Evolutionary conservation across 2,888 invertebrate genomes (phyloP).

Genomic region (Cerceris rybyensis): DNA sequence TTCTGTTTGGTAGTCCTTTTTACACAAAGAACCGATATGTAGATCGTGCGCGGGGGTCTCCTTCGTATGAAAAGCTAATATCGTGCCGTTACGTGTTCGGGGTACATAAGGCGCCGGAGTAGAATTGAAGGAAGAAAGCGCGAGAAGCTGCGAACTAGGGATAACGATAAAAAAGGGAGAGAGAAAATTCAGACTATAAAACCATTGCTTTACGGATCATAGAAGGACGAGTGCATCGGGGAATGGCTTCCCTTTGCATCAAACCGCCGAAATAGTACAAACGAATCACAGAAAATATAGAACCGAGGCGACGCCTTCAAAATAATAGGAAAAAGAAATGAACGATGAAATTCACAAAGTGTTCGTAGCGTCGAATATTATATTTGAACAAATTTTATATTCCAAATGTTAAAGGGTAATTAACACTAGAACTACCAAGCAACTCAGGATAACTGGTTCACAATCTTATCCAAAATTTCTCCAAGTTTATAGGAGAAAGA

Average conservation of each 20-base stretch:
- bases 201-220: slow-evolving; percentile 70
- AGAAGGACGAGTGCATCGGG: slow-evolving; percentile 57
- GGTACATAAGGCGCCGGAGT: slow-evolving; percentile 60
- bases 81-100: slow-evolving; percentile 78
- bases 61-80: slow-evolving; percentile 81
- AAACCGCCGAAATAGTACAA: slow-evolving; percentile 12
- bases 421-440: too few relatives aligned
- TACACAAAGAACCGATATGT: slow-evolving; percentile 81
- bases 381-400: too few relatives aligned
- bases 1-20: slow-evolving; percentile 81
- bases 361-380: too few relatives aligned
- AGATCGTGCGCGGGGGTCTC: slow-evolving; percentile 72
- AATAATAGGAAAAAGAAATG: too few relatives aligned
- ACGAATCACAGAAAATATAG: too few relatives aligned
- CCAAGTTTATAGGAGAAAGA: too few relatives aligned
- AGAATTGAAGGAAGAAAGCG: slow-evolving; percentile 42
- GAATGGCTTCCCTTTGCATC: slow-evolving; percentile 51
- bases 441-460: too few relatives aligned
- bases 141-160: slow-evolving; percentile 30
- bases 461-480: too few relatives aligned
- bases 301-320: too few relatives aligned
- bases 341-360: too few relatives aligned
- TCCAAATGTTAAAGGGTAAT: too few relatives aligned
- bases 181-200: slow-evolving; percentile 65
- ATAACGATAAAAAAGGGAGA: slow-evolving; percentile 41